Conservation (phyloP, 2,888 invertebrate genomes). For the Barypeithes pellucidus region DNA sequence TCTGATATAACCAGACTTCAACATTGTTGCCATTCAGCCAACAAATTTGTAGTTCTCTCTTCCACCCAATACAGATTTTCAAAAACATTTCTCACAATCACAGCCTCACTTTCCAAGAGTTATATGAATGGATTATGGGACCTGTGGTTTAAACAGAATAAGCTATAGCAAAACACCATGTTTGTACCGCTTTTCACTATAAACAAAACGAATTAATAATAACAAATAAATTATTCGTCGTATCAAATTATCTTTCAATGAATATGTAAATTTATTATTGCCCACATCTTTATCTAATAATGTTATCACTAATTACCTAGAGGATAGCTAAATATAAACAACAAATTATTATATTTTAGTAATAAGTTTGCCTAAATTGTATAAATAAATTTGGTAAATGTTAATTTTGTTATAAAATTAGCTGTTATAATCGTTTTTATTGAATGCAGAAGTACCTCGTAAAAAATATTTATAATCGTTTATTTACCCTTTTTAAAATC, state of each 20-base stretch:
- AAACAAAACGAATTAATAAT: neutral
- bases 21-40: too few relatives aligned
- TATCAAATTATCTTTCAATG: neutral
- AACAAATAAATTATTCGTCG: slow-evolving; percentile 7
- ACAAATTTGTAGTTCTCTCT: too few relatives aligned
- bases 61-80: too few relatives aligned
- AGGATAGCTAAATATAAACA: neutral
- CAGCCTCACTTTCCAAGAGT: too few relatives aligned
- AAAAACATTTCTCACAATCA: too few relatives aligned
- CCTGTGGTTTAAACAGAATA: too few relatives aligned
- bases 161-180: too few relatives aligned
- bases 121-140: too few relatives aligned
- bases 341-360: neutral
- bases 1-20: too few relatives aligned
- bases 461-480: slow-evolving; percentile 25
- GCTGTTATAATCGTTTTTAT: slow-evolving; percentile 30
- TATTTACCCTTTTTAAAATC: slow-evolving; percentile 25
- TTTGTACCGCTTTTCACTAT: too few relatives aligned
- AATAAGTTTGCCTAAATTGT: slow-evolving; percentile 20
- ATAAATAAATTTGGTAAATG: slow-evolving; percentile 23
- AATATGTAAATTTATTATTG: neutral
- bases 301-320: neutral
- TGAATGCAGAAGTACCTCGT: neutral
- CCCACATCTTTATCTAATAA: too few relatives aligned
- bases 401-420: slow-evolving; percentile 16